Evolutionary conservation across 1,140 invertebrate genomes (phyloP), one percentile per base, ranked within the genome.

Genomic region (Sycophila sp.): DNA sequence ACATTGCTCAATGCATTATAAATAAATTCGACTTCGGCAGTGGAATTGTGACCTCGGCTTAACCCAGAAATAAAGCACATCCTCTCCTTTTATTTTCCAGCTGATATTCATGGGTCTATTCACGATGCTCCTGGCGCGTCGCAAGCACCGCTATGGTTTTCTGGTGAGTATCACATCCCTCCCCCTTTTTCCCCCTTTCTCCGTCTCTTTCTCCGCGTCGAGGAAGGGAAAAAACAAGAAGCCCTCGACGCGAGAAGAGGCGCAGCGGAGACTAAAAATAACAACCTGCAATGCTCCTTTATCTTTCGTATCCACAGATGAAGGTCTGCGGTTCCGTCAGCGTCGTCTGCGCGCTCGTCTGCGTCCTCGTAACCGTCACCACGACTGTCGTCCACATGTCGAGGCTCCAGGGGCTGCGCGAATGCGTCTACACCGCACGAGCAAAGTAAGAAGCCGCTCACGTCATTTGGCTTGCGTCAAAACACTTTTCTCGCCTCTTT

Each of bases 331-430:
- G 94, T 5, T 91, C 92, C 2, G 94, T 93, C 80, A 94, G 93
- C 71, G 86, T 96, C 22, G 91, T 94, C 3, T 95, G 93, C 75
- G 94, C 94, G 1, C 84, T 95, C 34, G 92, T 94, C 1, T 96
- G 94, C 81, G 93, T 95, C 13, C 87, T 95, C 49, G 94, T 96
- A 42, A 96, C 94, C 10, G 94, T 97, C 17, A 96, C 95, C 2
- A 97, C 95, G 0, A 96, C 94, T 0, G 94, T 96, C n/a, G 91
- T 96, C 65, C 95, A 97, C 81, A 96, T 97, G 94, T 95, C 94
- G 76, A 89, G 94, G 66, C 85, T 97, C 24, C 95, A 97, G 83
- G 94, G 93, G 0, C 82, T 96, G 22, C 89, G 92, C 72, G 93
- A 96, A 81, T 97, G 95, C 78, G 92, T 94, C 72, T 97, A 96